A percentile compares a stretch with the other conserved stretches of the same genome.
These are phyloP conservation scores for Danionella cerebrum DNA, from an alignment of 2,113 vertebrate species.

Conservation along the genomic window DNA sequence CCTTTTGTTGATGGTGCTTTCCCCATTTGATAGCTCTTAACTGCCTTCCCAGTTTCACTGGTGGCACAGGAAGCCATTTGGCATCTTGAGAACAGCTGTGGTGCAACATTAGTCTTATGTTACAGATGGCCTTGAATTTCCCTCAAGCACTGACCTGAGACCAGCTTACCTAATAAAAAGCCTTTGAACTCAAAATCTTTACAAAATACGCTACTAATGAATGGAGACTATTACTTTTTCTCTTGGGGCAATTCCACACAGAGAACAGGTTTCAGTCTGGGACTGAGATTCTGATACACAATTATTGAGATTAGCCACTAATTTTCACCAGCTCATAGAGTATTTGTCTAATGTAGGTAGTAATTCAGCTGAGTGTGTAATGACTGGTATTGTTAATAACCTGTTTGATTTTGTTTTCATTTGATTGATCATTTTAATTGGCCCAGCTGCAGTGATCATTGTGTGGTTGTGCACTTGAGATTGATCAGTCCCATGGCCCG, in stretches of 20 bases:
- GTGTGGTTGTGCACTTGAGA: too few relatives aligned
- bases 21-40: background rate
- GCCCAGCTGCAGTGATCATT: too few relatives aligned
- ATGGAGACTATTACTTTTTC: background rate
- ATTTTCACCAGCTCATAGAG: too few relatives aligned
- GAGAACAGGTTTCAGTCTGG: background rate
- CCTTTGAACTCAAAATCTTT: background rate
- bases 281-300: too few relatives aligned
- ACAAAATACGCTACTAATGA: background rate
- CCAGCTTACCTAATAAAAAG: background rate
- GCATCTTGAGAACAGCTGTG: slow-evolving; percentile 30
- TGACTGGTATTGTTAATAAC: too few relatives aligned
- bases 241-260: background rate
- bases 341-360: too few relatives aligned
- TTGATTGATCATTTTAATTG: too few relatives aligned
- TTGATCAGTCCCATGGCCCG: too few relatives aligned
- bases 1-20: slow-evolving; percentile 4
- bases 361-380: too few relatives aligned
- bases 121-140: slow-evolving; percentile 15
- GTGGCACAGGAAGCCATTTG: slow-evolving; percentile 40
- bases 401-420: too few relatives aligned
- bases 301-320: too few relatives aligned
- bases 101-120: slow-evolving; percentile 10
- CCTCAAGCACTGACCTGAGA: slow-evolving; percentile 18
- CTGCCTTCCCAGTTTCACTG: background rate